Conservation (phyloP, 1,140 invertebrate genomes). For the Branchinecta lynchi region DNA sequence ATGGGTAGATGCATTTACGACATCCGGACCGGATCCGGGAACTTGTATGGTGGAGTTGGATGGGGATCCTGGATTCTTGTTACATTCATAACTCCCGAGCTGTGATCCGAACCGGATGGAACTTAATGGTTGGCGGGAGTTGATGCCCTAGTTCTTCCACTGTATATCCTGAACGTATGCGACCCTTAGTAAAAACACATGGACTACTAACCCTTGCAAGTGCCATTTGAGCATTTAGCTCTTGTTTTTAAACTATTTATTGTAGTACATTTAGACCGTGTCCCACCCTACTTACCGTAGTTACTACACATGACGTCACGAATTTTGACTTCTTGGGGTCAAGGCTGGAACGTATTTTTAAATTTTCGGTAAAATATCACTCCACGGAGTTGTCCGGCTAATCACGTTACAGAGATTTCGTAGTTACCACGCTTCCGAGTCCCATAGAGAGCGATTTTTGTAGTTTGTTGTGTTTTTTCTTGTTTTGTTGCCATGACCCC, state of each 20-base stretch:
- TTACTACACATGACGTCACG: too few relatives aligned
- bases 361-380: too few relatives aligned
- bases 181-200: neutral
- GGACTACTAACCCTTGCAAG: neutral
- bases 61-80: neutral
- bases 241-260: neutral
- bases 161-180: neutral
- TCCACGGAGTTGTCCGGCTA: too few relatives aligned
- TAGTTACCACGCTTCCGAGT: too few relatives aligned
- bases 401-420: too few relatives aligned
- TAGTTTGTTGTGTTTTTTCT: too few relatives aligned
- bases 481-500: too few relatives aligned
- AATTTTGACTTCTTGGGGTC: too few relatives aligned
- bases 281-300: too few relatives aligned
- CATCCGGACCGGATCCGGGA: neutral
- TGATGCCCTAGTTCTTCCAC: neutral
- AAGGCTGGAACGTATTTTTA: too few relatives aligned
- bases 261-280: too few relatives aligned
- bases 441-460: too few relatives aligned
- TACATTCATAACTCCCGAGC: neutral
- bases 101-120: neutral
- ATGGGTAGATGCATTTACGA: neutral
- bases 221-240: neutral
- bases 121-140: neutral
- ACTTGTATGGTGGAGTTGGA: neutral